These are phyloP conservation scores for Cryptoprocta ferox DNA, from an alignment of 2,797 vertebrate species.

Conservation along the genomic window DNA sequence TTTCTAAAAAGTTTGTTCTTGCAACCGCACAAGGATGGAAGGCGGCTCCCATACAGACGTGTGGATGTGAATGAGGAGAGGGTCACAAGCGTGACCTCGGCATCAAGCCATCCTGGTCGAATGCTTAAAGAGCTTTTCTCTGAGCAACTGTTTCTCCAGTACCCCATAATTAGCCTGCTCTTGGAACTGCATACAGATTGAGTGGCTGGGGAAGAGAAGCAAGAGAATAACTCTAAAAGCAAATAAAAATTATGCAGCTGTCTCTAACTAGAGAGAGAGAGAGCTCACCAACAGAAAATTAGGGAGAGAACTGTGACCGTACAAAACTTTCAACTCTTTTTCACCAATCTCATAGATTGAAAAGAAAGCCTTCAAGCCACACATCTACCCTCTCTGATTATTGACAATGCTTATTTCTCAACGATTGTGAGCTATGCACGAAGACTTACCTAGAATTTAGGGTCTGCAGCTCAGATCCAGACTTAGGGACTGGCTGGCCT, in stretches of 20 bases:
- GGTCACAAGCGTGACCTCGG: not conserved
- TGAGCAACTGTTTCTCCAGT: conserved; percentile 29
- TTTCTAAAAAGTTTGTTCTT: conserved; percentile 56
- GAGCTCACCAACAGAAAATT: conserved; percentile 29
- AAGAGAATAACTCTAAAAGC: conserved; percentile 5
- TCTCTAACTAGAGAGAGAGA: not conserved
- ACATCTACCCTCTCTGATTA: not conserved
- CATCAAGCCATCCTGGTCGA: not conserved
- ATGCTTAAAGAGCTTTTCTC: conserved; percentile 34
- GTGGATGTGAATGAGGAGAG: not conserved
- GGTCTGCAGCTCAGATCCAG: conserved; percentile 20
- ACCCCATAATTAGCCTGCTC: conserved; percentile 55
- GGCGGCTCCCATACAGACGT: not conserved
- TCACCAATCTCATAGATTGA: not conserved
- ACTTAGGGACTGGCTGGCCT: not conserved
- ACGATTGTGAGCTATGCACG: not conserved
- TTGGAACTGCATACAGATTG: conserved; percentile 57
- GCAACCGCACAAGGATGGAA: not conserved
- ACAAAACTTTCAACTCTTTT: conserved; percentile 7
- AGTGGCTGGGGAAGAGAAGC: conserved; percentile 28
- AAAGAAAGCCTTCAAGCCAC: conserved; percentile 37
- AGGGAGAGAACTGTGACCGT: not conserved
- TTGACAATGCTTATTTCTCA: not conserved
- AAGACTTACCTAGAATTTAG: not conserved
- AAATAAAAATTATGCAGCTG: conserved; percentile 63